These are phyloP conservation scores for Hyaena hyaena DNA, from an alignment of 2,113 vertebrate genomes.

Conservation along the genomic window DNA sequence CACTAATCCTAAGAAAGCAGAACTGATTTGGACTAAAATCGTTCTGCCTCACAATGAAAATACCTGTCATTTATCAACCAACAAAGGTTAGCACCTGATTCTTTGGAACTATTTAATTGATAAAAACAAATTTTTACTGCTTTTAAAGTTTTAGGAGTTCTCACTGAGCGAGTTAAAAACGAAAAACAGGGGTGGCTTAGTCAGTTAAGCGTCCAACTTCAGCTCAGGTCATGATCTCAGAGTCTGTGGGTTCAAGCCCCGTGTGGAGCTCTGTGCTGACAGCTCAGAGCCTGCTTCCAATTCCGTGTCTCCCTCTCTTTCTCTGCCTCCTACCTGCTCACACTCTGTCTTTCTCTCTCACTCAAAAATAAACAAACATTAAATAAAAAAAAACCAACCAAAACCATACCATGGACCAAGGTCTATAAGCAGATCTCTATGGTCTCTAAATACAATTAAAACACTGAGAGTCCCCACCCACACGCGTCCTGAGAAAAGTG, in stretches of 20 bases:
- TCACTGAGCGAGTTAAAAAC: background rate
- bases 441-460: background rate
- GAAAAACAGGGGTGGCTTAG: too few species aligned
- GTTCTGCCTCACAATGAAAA: conserved; percentile 25
- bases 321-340: too few species aligned
- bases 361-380: too few species aligned
- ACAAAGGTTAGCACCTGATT: background rate
- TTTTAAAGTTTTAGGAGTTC: background rate
- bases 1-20: background rate
- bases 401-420: background rate
- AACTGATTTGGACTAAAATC: conserved; percentile 41
- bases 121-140: background rate
- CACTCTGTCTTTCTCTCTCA: too few species aligned
- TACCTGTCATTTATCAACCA: background rate
- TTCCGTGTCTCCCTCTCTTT: too few species aligned
- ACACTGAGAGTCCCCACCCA: background rate
- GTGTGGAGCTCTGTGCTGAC: too few species aligned
- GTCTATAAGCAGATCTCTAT: background rate
- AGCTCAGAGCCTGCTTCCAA: too few species aligned
- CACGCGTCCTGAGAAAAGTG: background rate
- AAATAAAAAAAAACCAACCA: background rate
- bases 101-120: background rate
- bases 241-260: too few species aligned
- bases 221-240: too few species aligned
- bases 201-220: too few species aligned